phyloP scores from a whole-genome alignment of 2,888 invertebrate genomes.

The Morpho helenor region DNA sequence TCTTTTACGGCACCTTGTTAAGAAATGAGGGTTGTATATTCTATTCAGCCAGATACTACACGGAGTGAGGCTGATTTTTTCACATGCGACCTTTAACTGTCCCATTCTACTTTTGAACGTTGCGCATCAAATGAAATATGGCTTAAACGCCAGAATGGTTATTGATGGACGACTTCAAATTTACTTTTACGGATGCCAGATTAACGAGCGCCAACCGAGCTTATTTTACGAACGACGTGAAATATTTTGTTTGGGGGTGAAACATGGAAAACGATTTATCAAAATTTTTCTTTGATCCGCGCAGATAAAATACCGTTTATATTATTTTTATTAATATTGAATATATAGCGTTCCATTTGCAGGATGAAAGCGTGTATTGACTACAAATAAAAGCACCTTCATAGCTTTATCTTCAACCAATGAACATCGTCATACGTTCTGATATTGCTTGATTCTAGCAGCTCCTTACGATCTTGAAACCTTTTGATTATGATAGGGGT shows the following conservation, averaged over 20 bases:
- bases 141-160: conserved; percentile 70
- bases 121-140: conserved; percentile 64
- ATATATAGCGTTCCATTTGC: conserved; percentile 1
- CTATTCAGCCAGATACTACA: too few relatives aligned
- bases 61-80: conserved; percentile 52
- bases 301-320: conserved; percentile 18
- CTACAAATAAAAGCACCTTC: neutral
- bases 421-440: too few relatives aligned
- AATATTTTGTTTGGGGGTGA: conserved; percentile 22
- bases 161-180: conserved; percentile 65
- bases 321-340: conserved; percentile 9
- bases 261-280: conserved; percentile 27
- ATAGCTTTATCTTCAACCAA: too few relatives aligned
- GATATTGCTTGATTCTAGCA: too few relatives aligned
- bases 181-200: conserved; percentile 63
- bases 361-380: neutral
- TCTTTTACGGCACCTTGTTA: too few relatives aligned
- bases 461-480: too few relatives aligned
- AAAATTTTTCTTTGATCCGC: conserved; percentile 23
- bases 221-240: conserved; percentile 25
- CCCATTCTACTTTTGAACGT: conserved; percentile 55
- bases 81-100: conserved; percentile 51
- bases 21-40: too few relatives aligned
- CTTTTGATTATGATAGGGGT: too few relatives aligned
- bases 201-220: conserved; percentile 38